A percentile compares a stretch with the other conserved stretches of the same genome.
These are phyloP conservation scores for Bufo gargarizans DNA, from an alignment of 2,113 vertebrate species.

Conservation along the genomic window DNA sequence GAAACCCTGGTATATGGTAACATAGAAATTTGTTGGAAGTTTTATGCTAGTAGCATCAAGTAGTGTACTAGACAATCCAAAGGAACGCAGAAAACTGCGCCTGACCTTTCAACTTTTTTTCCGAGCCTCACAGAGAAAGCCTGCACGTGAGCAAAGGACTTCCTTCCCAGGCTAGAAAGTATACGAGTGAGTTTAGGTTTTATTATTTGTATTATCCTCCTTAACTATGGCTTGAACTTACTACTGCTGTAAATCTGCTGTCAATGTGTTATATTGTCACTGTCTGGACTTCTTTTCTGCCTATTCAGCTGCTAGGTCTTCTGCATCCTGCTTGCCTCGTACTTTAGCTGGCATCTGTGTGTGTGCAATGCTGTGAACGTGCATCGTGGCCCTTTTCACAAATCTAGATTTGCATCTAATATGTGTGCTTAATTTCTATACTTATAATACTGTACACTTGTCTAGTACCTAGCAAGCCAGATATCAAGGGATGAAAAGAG, in stretches of 20 bases:
- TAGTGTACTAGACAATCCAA: constrained; percentile 6
- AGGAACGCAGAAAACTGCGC: constrained; percentile 41
- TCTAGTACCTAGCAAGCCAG: neutral
- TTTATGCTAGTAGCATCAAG: neutral
- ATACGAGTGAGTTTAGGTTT: constrained; percentile 55
- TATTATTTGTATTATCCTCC: constrained; percentile 37
- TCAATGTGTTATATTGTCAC: constrained; percentile 13
- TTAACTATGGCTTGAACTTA: constrained; percentile 31
- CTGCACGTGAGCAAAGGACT: constrained; percentile 51
- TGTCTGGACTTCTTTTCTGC: constrained; percentile 6
- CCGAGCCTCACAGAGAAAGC: constrained; percentile 55
- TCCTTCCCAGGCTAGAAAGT: constrained; percentile 45
- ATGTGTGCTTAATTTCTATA: neutral
- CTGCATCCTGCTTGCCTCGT: constrained; percentile 19
- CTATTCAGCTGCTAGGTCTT: constrained; percentile 8
- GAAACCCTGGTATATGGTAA: neutral
- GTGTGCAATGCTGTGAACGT: constrained; percentile 28
- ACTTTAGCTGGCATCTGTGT: constrained; percentile 15
- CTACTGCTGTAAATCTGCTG: constrained; percentile 42
- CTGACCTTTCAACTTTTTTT: constrained; percentile 54
- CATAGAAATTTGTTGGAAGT: neutral
- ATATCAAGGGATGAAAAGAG: neutral
- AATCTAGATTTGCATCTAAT: neutral
- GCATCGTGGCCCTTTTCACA: constrained; percentile 11
- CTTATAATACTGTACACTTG: neutral